A percentile compares a stretch with the other conserved stretches of the same genome.
Conservation (phyloP, 2,797 vertebrate species). For the Sebastes kiyomatsui region DNA sequence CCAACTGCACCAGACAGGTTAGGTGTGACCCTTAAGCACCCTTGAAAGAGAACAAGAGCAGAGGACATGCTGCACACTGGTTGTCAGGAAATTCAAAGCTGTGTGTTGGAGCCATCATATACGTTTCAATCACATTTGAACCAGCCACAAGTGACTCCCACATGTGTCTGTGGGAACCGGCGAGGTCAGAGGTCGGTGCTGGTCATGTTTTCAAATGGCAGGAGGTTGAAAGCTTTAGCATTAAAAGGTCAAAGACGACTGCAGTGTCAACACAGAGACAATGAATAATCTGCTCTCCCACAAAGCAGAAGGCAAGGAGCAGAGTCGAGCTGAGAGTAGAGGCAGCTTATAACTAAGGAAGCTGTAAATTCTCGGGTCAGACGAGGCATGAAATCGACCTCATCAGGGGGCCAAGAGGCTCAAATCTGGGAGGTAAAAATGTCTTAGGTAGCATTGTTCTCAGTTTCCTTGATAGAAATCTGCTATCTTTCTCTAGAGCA, state of each 20-base stretch:
- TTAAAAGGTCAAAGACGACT: slow-evolving; percentile 64
- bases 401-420: slow-evolving; percentile 39
- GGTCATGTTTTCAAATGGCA: slow-evolving; percentile 61
- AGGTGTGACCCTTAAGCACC: neutral
- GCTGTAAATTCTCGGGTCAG: slow-evolving; percentile 61
- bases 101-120: slow-evolving; percentile 5
- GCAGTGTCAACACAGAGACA: slow-evolving; percentile 56
- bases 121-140: slow-evolving; percentile 34
- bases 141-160: slow-evolving; percentile 52
- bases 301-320: slow-evolving; percentile 13
- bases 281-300: slow-evolving; percentile 53
- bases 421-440: slow-evolving; percentile 35
- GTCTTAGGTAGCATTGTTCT: neutral
- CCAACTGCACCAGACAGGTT: accelerated
- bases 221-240: slow-evolving; percentile 56
- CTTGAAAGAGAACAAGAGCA: neutral
- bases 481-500: neutral
- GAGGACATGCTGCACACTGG: slow-evolving; percentile 1
- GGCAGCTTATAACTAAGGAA: slow-evolving; percentile 33
- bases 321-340: neutral
- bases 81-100: neutral
- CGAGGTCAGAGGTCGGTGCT: slow-evolving; percentile 52
- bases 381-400: slow-evolving; percentile 64
- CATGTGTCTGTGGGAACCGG: slow-evolving; percentile 46
- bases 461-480: neutral